A percentile compares a stretch with the other conserved stretches of the same genome.
Evolutionary conservation across 2,113 vertebrate genomes (phyloP).

Genomic region (Scartelaos histophorus): DNA sequence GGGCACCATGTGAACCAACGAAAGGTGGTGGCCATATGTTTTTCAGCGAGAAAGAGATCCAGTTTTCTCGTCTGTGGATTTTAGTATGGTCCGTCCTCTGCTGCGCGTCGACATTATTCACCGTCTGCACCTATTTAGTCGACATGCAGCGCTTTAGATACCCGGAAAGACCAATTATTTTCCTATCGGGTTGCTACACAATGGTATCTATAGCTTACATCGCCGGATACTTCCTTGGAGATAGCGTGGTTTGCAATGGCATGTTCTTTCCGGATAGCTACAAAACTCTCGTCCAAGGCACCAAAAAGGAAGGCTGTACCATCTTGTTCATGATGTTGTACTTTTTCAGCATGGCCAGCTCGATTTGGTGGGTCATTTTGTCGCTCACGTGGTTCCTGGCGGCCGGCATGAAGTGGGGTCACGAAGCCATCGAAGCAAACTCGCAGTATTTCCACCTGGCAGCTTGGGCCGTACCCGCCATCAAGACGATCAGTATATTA

Average conservation of each 20-base stretch:
- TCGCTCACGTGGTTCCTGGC: conserved; percentile 98
- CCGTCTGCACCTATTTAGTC: conserved; percentile 93
- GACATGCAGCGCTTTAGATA: conserved; percentile 99
- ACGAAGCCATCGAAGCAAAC: conserved; percentile 96
- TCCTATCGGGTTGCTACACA: conserved; percentile 95
- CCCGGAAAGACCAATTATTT: conserved; percentile 95
- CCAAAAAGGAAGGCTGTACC: conserved; percentile 97
- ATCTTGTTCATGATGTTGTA: conserved; percentile 99
- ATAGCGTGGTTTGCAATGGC: conserved; percentile 92
- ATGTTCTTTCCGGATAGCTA: conserved; percentile 86
- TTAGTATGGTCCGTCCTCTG: conserved; percentile 94
- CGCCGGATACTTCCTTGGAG: conserved; percentile 90
- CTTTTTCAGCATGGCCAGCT: conserved; percentile 98
- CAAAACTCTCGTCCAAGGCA: conserved; percentile 94
- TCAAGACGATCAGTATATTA: conserved; percentile 97
- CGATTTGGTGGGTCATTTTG: conserved; percentile 99
- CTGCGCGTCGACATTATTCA: conserved; percentile 95
- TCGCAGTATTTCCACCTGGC: conserved; percentile 98
- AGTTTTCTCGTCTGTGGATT: conserved; percentile 95
- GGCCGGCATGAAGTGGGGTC: conserved; percentile 98
- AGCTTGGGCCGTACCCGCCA: conserved; percentile 93
- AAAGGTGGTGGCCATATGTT: conserved; percentile 91
- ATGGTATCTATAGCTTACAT: conserved; percentile 99
- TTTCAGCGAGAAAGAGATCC: conserved; percentile 92
- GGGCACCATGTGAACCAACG: conserved; percentile 89